Evolutionary conservation across 2,888 invertebrate genomes (phyloP).

Genomic region (Thera britannica): DNA sequence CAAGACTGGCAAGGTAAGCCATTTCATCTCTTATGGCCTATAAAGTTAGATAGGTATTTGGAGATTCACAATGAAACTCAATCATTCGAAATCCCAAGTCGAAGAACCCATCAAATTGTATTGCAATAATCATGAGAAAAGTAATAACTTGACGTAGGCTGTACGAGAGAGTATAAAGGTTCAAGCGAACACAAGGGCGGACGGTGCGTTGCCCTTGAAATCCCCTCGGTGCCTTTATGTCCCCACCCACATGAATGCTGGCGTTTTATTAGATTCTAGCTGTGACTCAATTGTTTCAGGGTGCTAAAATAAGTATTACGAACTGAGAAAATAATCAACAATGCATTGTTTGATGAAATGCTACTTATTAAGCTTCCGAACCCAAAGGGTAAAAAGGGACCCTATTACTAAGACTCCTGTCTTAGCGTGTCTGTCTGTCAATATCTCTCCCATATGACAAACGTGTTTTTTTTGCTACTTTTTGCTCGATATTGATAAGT

Average conservation of each 20-base stretch:
- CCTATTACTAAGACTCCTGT: too few relatives aligned
- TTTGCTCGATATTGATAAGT: too few relatives aligned
- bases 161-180: constrained; percentile 17
- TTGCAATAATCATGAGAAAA: constrained; percentile 18
- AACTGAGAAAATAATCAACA: too few relatives aligned
- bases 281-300: constrained; percentile 23
- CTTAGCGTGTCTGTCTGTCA: too few relatives aligned
- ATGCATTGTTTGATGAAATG: neutral
- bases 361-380: neutral
- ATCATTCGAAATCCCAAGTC: constrained; percentile 25
- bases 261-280: constrained; percentile 38
- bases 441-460: too few relatives aligned
- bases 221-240: constrained; percentile 24
- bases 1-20: constrained; percentile 17
- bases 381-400: too few relatives aligned
- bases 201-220: constrained; percentile 39
- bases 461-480: too few relatives aligned
- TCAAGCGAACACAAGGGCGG: constrained; percentile 27
- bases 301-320: too few relatives aligned
- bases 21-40: constrained; percentile 46
- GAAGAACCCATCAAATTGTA: constrained; percentile 25
- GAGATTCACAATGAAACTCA: constrained; percentile 19
- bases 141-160: constrained; percentile 17
- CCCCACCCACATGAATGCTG: constrained; percentile 31
- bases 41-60: constrained; percentile 31